Percentiles rank a stretch among this genome's conserved stretches.
Evolutionary conservation across 2,797 vertebrate species (phyloP).

Genomic region (Dromococcyx pavoninus): DNA sequence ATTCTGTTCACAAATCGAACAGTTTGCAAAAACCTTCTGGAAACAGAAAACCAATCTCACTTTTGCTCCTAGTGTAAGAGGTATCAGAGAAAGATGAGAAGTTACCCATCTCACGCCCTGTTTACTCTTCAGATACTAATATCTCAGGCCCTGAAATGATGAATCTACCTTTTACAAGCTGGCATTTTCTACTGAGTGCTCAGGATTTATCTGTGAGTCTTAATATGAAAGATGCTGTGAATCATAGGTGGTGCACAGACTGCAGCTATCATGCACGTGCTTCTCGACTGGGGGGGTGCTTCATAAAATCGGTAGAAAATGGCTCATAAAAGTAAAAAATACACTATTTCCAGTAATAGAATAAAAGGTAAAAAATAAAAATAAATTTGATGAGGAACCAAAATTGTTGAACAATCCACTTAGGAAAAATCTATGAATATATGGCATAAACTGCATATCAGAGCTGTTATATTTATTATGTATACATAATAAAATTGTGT

Average conservation of each 20-base stretch:
- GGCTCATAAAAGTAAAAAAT: constrained; percentile 13
- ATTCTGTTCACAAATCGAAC: constrained; percentile 33
- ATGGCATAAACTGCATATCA: background rate
- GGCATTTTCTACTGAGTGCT: constrained; percentile 57
- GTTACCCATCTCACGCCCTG: background rate
- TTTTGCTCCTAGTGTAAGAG: constrained; percentile 1
- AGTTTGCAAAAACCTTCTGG: constrained; percentile 60
- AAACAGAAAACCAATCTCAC: constrained; percentile 58
- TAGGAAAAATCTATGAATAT: background rate
- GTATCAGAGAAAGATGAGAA: background rate
- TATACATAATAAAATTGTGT: background rate
- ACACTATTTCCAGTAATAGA: background rate
- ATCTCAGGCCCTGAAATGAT: constrained; percentile 27
- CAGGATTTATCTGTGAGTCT: constrained; percentile 50
- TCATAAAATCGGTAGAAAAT: constrained; percentile 29
- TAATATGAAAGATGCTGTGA: constrained; percentile 11
- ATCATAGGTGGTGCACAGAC: constrained; percentile 2
- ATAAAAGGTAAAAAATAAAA: background rate
- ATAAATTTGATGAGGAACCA: background rate
- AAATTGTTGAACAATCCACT: background rate
- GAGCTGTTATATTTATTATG: background rate
- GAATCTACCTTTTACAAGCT: constrained; percentile 40
- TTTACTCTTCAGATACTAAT: constrained; percentile 31
- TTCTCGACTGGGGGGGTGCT: background rate
- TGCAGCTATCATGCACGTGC: constrained; percentile 1